A percentile compares a stretch with the other conserved stretches of the same genome.
Conservation (phyloP, 2,797 vertebrate species). For the Sardinella longiceps region DNA sequence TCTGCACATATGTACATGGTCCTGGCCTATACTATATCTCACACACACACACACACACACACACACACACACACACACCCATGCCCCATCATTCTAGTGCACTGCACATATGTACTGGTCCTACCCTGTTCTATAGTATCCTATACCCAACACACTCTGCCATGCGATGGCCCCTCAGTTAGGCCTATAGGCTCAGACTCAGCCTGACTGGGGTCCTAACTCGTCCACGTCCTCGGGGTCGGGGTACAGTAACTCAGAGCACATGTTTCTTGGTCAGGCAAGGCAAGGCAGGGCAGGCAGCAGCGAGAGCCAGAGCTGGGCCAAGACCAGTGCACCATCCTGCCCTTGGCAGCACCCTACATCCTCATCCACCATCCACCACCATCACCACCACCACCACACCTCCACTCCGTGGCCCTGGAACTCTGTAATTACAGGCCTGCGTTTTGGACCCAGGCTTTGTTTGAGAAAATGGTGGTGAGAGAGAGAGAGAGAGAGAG, state of each 20-base stretch:
- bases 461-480: constrained; percentile 53
- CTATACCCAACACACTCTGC: no score
- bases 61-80: no score
- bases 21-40: no score
- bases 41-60: no score
- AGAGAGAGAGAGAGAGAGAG: constrained; percentile 31
- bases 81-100: no score
- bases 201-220: neutral
- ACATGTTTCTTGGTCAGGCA: constrained; percentile 72
- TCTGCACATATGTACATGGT: no score
- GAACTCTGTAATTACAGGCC: constrained; percentile 59
- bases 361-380: neutral
- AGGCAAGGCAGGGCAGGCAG: no score
- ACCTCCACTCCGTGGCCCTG: no score
- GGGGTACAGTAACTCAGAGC: constrained; percentile 66
- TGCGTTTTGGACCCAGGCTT: constrained; percentile 56
- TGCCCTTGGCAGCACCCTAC: constrained; percentile 54
- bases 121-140: no score
- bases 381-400: neutral
- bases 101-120: no score
- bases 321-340: constrained; percentile 74
- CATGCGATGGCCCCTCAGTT: neutral
- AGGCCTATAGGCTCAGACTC: no score
- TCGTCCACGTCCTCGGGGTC: no score
- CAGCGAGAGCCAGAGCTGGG: constrained; percentile 25